Evolutionary conservation across 2,888 invertebrate genomes (phyloP).

Genomic region (Pheosia tremula): DNA sequence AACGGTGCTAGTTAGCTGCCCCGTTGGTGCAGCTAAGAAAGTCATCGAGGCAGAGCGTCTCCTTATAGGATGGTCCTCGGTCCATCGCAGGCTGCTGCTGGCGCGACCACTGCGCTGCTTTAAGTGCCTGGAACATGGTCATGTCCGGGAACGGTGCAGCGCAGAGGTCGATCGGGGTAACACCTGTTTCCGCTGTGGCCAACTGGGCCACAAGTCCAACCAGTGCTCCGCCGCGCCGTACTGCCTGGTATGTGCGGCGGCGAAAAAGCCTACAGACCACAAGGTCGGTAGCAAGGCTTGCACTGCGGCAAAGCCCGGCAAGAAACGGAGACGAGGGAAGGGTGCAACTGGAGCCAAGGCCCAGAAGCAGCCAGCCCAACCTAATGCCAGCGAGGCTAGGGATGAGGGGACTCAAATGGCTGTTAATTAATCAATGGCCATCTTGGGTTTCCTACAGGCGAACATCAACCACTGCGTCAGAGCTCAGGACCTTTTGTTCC

Average conservation of each 20-base stretch:
- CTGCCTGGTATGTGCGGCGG: neutral
- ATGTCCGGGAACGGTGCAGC: neutral
- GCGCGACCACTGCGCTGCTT: conserved; percentile 3
- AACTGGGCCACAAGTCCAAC: neutral
- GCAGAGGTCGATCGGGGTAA: neutral
- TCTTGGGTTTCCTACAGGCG: neutral
- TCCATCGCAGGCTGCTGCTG: neutral
- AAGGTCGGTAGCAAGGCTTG: neutral
- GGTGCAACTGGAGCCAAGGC: neutral
- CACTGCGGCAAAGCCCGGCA: neutral
- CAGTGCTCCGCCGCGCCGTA: neutral
- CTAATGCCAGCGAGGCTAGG: neutral
- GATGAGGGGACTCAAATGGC: neutral
- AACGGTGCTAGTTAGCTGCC: neutral
- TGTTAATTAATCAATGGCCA: neutral
- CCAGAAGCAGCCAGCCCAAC: neutral
- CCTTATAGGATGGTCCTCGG: neutral
- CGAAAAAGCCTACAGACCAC: neutral
- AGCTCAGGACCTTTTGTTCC: neutral
- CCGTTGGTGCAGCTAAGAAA: no score
- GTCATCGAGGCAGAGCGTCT: no score
- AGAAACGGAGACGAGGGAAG: neutral
- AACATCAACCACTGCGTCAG: neutral
- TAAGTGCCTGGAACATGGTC: neutral
- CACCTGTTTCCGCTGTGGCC: neutral